Base-by-base conservation (phyloP, 2,797 vertebrate genomes). In the Telmatherina bonti region DNA sequence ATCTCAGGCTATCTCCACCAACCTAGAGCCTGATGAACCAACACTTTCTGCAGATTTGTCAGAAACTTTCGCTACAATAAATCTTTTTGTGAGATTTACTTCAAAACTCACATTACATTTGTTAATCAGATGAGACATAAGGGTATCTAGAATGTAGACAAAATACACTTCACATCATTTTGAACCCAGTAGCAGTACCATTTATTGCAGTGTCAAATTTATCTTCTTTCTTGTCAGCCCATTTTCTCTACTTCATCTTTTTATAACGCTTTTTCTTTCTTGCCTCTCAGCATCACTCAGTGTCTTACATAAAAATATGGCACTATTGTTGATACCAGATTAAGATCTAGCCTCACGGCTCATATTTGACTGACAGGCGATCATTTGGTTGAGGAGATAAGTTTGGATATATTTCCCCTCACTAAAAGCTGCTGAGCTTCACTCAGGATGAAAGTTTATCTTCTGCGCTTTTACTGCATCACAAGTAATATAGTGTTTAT, bases 341-440 rank as follows among this genome's bases (percentile, higher is more conserved):
- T 66, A 72, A 71, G 74, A 85, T 66, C 61, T 74, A 69, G 70
- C 73, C 64, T 57, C 6, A 51, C 30, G 51, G 52, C 64, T 53
- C 7, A 67, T 74, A 36, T 62, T n/a, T 82, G 76, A 81, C 72
- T 80, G 80, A 72, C 81, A 84, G 38, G 47, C 24, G 68, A 58
- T 74, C 70, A 71, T 67, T 30, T 35, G 41, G 49, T 47, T 68
- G 38, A 61, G 15, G 29, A 72, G 74, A 78, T 61, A 71, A n/a
- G 72, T 83, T 81, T 66, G 74, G 58, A 66, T 47, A 13, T 16
- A n/a, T 62, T 70, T 72, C 67, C 9, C 36, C 27, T 8, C 78
- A 36, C 62, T 8, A 2, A 20, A 31, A 64, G 43, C 70, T 72
- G 62, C 31, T 66, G 52, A 38, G 27, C 22, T 57, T 20, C 65